Conservation (phyloP, 2,113 vertebrate genomes). For the Chascanopsetta lugubris region DNA sequence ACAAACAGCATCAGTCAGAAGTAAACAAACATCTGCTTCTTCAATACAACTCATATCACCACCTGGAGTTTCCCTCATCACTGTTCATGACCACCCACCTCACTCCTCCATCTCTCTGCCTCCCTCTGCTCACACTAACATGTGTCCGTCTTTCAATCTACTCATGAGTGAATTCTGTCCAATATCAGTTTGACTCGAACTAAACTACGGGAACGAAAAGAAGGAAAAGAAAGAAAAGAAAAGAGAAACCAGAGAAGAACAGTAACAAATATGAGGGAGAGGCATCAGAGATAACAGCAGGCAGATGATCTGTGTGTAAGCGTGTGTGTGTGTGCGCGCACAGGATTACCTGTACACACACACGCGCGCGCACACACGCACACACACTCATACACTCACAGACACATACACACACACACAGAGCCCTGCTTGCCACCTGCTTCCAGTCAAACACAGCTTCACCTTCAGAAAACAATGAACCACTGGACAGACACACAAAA, state of each 20-base stretch:
- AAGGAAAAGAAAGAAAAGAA: conserved; percentile 1
- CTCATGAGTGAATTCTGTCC: not conserved
- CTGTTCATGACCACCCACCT: conserved; percentile 17
- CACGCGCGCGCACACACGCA: conserved; percentile 34
- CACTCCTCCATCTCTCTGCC: not conserved
- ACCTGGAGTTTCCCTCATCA: conserved; percentile 19
- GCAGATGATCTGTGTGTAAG: conserved; percentile 60
- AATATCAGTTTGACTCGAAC: not conserved
- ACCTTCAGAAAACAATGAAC: conserved; percentile 72
- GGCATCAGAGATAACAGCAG: conserved; percentile 49
- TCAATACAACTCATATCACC: conserved; percentile 19
- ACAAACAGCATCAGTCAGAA: not conserved
- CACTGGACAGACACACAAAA: conserved; percentile 60
- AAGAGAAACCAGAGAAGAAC: conserved; percentile 9
- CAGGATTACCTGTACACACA: conserved; percentile 60
- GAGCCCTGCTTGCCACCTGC: conserved; percentile 73
- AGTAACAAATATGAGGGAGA: conserved; percentile 28
- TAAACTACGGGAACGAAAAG: not conserved
- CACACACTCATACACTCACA: conserved; percentile 42
- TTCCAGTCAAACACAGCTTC: conserved; percentile 77
- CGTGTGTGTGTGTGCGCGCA: conserved; percentile 58
- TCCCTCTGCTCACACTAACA: not conserved
- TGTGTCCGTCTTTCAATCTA: not conserved
- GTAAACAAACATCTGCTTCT: conserved; percentile 41
- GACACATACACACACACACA: conserved; percentile 38